phyloP scores from a whole-genome alignment of 2,888 invertebrate species.

The Trissonchulus latispiculum region DNA sequence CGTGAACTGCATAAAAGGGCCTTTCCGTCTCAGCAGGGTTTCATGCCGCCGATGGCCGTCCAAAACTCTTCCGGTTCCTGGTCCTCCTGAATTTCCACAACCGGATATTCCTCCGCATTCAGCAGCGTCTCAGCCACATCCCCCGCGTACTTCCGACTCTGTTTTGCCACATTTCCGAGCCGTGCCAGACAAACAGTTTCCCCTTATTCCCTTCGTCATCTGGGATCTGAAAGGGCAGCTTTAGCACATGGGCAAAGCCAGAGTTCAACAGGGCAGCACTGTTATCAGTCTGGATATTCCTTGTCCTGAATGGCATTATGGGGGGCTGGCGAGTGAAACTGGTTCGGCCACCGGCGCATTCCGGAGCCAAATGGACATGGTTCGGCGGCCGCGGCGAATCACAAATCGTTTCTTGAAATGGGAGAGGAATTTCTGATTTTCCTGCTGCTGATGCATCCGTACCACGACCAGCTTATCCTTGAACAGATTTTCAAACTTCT shows the following conservation, averaged over 20 bases:
- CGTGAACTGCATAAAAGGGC: slow-evolving; percentile 81
- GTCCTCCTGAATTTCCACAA: slow-evolving; percentile 30
- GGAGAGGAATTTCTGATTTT: slow-evolving; percentile 93
- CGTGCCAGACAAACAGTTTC: slow-evolving; percentile 22
- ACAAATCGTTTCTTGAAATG: slow-evolving; percentile 91
- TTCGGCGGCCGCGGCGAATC: slow-evolving; percentile 62
- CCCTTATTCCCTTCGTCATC: slow-evolving; percentile 25
- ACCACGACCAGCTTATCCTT: slow-evolving; percentile 80
- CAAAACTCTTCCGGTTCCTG: slow-evolving; percentile 29
- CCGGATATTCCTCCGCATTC: slow-evolving; percentile 22
- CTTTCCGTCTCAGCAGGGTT: slow-evolving; percentile 51
- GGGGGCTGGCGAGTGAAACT: slow-evolving; percentile 90
- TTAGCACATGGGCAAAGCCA: slow-evolving; percentile 67
- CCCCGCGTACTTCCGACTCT: slow-evolving; percentile 10
- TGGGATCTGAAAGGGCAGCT: slow-evolving; percentile 32
- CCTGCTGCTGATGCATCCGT: slow-evolving; percentile 93
- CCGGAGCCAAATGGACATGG: slow-evolving; percentile 22
- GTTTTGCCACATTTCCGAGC: slow-evolving; percentile 23
- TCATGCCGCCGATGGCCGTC: slow-evolving; percentile 21
- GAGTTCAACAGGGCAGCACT: slow-evolving; percentile 79
- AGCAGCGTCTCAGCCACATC: slow-evolving; percentile 26
- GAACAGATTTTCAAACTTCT: slow-evolving; percentile 75
- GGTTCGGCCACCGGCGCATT: slow-evolving; percentile 56
- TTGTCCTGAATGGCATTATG: slow-evolving; percentile 72
- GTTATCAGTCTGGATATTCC: slow-evolving; percentile 57